Conservation (phyloP, 2,888 invertebrate genomes). For the Acronicta alni region DNA sequence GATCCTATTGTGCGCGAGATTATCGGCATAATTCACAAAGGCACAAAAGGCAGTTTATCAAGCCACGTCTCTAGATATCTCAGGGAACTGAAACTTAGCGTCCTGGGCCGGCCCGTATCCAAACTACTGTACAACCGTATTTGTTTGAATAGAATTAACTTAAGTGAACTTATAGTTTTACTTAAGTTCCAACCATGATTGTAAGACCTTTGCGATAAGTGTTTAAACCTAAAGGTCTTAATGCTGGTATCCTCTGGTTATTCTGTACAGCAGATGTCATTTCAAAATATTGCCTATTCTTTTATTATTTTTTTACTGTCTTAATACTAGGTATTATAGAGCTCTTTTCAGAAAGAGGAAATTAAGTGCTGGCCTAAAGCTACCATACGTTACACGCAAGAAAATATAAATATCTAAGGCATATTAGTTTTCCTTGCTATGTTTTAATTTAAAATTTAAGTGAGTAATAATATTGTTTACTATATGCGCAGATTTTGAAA, state of each 20-base stretch:
- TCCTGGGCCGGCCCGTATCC: slow-evolving; percentile 60
- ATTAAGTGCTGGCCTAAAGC: too few species aligned
- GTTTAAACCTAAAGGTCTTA: slow-evolving; percentile 12
- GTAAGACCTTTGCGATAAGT: slow-evolving; percentile 35
- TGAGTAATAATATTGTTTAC: too few species aligned
- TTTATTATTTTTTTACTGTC: too few species aligned
- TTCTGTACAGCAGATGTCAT: too few species aligned
- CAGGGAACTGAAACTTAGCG: slow-evolving; percentile 67
- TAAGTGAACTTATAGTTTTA: slow-evolving; percentile 37
- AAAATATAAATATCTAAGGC: too few species aligned
- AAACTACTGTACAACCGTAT: slow-evolving; percentile 35
- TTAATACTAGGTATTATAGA: too few species aligned
- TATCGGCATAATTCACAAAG: slow-evolving; percentile 77
- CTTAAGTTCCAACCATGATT: slow-evolving; percentile 35
- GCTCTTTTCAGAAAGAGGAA: too few species aligned
- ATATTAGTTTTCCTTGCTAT: too few species aligned
- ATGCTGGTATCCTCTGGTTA: slow-evolving; percentile 3
- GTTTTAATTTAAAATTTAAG: too few species aligned
- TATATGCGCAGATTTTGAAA: too few species aligned
- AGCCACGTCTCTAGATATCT: slow-evolving; percentile 76
- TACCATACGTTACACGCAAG: too few species aligned
- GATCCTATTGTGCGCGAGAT: slow-evolving; percentile 71
- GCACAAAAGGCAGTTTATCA: slow-evolving; percentile 83
- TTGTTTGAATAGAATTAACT: slow-evolving; percentile 48
- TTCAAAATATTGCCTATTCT: too few species aligned